Base-by-base conservation (phyloP, 1,140 invertebrate species). In the Drepana arcuata region DNA sequence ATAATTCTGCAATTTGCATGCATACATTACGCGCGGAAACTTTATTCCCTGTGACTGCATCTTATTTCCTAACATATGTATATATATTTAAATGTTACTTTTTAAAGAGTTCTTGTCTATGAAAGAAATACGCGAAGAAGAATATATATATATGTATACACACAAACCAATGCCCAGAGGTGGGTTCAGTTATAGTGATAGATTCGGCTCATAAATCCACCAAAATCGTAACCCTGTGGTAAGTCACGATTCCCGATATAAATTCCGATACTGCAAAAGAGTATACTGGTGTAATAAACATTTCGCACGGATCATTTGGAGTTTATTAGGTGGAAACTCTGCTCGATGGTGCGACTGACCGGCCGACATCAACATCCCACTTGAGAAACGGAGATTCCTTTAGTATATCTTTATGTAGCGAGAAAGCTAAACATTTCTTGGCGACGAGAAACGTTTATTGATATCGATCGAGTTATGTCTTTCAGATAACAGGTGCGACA, bases 271-370 rank as follows among this genome's bases (percentile, higher is more conserved):
- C 26, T 38, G 44, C 45, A n/a, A n/a, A n/a, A n/a, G n/a, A n/a
- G n/a, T n/a, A 38, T 41, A 41, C 43, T 43, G 46, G 36, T 51
- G 37, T 58, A 60, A 58, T 58, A 60, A 61, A 55, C 59, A 67
- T 67, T 67, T 52, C 25, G 51, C 40, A 16, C 56, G 52, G 47
- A 53, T 61, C 63, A 67, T 64, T 67, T 58, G 60, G 50, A 51
- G 35, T 63, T 67, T 63, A 67, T 63, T 58, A 56, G 48, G 54
- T 67, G 63, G 60, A 67, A 67, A 58, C 41, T 40, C 40, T 54
- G 42, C 24, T 46, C 45, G 48, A 45, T 51, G 54, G 48, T 38
- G 46, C 43, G 48, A 37, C 33, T 31, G 31, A 25, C 41, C 28
- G 42, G 16, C 27, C 16, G n/a, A 12, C 16, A 26, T 14, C 25